Evolutionary conservation across 2,113 vertebrate species (phyloP).

Genomic region (Callaeas wilsoni): DNA sequence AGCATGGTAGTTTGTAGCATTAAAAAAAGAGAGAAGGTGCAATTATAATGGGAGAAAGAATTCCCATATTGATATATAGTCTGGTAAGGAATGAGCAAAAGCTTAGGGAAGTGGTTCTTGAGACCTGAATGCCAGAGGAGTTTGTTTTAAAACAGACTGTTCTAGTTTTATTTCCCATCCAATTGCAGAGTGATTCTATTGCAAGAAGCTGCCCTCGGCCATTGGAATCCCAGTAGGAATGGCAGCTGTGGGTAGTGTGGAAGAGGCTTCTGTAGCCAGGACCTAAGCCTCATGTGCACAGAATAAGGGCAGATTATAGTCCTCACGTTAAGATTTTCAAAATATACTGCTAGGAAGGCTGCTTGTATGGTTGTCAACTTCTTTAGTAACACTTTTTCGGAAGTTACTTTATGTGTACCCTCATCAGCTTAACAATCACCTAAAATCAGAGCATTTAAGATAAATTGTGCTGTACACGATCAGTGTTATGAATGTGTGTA

Average conservation of each 20-base stretch:
- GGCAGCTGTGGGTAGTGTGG: not conserved
- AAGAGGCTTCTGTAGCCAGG: not conserved
- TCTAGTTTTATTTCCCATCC: not conserved
- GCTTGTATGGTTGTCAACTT: accelerated
- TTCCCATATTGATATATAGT: not conserved
- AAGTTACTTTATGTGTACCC: not conserved
- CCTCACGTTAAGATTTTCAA: not conserved
- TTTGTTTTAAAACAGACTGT: not conserved
- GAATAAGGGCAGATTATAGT: not conserved
- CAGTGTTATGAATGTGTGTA: not conserved
- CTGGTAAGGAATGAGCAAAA: not conserved
- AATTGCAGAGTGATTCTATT: accelerated
- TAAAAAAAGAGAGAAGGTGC: not conserved
- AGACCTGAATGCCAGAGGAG: not conserved
- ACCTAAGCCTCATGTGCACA: not conserved
- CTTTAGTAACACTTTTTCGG: not conserved
- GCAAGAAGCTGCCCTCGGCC: accelerated
- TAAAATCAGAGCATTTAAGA: not conserved
- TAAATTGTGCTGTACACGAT: not conserved
- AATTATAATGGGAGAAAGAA: not conserved
- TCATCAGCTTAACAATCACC: not conserved
- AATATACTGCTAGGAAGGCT: not conserved
- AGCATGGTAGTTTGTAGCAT: not conserved
- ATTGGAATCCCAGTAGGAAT: not conserved
- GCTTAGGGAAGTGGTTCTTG: not conserved